A percentile compares a stretch with the other conserved stretches of the same genome.
phyloP scores from a whole-genome alignment of 1,140 invertebrate genomes.

The Onthophagus taurus region DNA sequence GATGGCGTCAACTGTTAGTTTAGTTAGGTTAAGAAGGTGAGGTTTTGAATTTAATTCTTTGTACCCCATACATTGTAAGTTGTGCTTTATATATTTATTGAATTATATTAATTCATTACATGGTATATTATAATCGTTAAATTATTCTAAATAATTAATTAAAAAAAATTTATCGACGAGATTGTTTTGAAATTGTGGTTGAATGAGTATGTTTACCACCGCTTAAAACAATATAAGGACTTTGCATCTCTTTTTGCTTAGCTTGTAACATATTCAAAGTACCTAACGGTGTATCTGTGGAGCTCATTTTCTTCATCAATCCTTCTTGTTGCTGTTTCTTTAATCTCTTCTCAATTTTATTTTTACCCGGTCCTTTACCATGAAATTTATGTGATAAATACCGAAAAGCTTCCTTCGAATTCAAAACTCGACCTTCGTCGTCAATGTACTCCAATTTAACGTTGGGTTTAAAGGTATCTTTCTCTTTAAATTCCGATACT shows the following conservation, averaged over 20 bases:
- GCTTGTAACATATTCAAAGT: constrained; percentile 90
- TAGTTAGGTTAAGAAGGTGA: no score
- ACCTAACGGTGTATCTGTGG: constrained; percentile 92
- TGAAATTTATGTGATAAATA: constrained; percentile 97
- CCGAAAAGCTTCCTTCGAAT: constrained; percentile 93
- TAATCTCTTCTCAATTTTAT: constrained; percentile 94
- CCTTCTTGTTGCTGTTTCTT: constrained; percentile 92
- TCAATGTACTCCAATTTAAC: constrained; percentile 97
- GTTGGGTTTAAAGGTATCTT: constrained; percentile 86
- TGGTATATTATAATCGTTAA: no score
- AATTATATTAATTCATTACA: no score
- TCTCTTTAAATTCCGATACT: constrained; percentile 89
- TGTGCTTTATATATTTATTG: no score
- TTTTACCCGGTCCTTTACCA: constrained; percentile 98
- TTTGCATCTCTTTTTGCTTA: constrained; percentile 94
- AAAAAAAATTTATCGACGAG: background rate
- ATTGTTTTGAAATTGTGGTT: constrained; percentile 32
- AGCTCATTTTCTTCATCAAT: constrained; percentile 97
- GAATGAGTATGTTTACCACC: constrained; percentile 62
- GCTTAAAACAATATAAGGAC: constrained; percentile 88
- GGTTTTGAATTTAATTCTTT: no score
- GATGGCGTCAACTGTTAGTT: no score
- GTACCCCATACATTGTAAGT: no score
- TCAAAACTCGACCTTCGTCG: constrained; percentile 83
- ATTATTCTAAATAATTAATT: no score